Evolutionary conservation across 2,113 vertebrate genomes (phyloP).

Genomic region (Indicator maculatus): DNA sequence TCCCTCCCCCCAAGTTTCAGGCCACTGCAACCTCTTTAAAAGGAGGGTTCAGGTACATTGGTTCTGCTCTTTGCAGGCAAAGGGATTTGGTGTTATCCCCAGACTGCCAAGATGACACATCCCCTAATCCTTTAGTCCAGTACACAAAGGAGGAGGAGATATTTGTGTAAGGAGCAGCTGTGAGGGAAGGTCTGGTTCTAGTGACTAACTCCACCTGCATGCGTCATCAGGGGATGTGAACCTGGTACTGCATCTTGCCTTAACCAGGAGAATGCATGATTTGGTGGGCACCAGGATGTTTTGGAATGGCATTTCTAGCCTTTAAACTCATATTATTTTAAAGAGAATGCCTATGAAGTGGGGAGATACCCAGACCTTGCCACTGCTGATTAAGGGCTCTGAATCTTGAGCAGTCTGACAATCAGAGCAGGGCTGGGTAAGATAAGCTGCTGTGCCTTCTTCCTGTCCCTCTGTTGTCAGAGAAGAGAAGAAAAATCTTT

Average conservation of each 20-base stretch:
- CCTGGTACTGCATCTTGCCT: not conserved
- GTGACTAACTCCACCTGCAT: not conserved
- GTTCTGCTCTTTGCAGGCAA: not conserved
- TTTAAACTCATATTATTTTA: not conserved
- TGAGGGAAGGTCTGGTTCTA: not conserved
- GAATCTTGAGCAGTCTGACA: not conserved
- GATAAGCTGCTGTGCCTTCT: not conserved
- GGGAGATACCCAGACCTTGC: not conserved
- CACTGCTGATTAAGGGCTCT: not conserved
- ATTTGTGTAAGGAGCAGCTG: not conserved
- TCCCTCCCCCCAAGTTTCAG: rapidly evolving
- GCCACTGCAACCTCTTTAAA: not conserved
- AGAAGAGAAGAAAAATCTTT: not conserved
- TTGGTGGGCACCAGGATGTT: not conserved
- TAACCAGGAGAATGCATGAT: not conserved
- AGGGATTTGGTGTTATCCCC: not conserved
- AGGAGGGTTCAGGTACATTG: not conserved
- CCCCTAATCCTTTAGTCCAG: not conserved
- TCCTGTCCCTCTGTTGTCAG: not conserved
- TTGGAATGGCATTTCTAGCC: not conserved
- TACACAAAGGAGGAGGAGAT: not conserved
- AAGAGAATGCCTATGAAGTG: not conserved
- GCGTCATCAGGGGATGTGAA: not conserved
- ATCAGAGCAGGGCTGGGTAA: not conserved
- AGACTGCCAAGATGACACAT: not conserved